Evolutionary conservation across 2,888 invertebrate species (phyloP).

Genomic region (Coelopa pilipes): DNA sequence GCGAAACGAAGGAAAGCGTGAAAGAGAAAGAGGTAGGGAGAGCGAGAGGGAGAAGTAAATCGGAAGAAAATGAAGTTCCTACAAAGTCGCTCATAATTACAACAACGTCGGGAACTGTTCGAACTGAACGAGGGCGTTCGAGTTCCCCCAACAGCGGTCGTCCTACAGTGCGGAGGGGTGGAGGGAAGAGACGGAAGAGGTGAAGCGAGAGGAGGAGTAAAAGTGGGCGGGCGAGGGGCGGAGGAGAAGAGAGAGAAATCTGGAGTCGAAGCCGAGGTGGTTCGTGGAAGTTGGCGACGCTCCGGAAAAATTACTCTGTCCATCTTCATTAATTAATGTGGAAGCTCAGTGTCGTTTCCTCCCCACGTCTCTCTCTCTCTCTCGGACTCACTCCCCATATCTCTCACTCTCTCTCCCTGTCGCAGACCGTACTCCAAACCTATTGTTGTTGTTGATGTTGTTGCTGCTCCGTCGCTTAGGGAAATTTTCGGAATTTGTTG

Average conservation of each 20-base stretch:
- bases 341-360: not conserved
- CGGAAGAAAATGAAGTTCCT: constrained; percentile 9
- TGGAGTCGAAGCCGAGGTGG: not conserved
- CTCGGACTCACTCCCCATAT: no score
- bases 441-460: constrained; percentile 1
- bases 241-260: not conserved
- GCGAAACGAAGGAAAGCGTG: not conserved
- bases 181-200: no score
- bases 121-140: not conserved
- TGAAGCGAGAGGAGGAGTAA: no score
- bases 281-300: not conserved
- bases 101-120: not conserved
- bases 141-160: not conserved
- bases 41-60: no score
- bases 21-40: no score
- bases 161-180: no score
- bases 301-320: not conserved
- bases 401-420: not conserved
- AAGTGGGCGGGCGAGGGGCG: no score
- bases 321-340: constrained; percentile 30
- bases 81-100: constrained; percentile 21
- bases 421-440: no score
- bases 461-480: not conserved
- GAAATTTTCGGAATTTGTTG: not conserved
- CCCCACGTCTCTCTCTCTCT: no score